A percentile compares a stretch with the other conserved stretches of the same genome.
Conservation (phyloP, 2,797 vertebrate genomes). For the Micromesistius poutassou region DNA sequence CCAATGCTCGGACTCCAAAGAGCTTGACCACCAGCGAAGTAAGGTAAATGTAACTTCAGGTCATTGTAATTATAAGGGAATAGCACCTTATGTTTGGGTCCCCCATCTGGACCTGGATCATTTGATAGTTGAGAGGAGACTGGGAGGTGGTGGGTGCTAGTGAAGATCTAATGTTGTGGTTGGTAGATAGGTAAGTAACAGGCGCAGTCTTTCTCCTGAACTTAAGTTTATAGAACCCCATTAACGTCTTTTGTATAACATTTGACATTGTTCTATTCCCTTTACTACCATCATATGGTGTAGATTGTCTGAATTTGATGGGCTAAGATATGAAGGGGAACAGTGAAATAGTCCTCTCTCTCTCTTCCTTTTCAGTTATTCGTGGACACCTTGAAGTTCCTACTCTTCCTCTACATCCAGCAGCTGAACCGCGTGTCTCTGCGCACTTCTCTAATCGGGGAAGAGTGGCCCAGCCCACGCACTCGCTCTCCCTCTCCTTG, state of each 20-base stretch:
- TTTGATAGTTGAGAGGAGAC: background rate
- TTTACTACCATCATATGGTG: background rate
- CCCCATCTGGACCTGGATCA: background rate
- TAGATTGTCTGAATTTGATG: background rate
- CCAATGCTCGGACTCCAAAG: conserved; percentile 76
- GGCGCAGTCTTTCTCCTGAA: no score
- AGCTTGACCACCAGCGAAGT: conserved; percentile 82
- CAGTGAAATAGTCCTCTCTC: background rate
- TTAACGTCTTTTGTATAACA: background rate
- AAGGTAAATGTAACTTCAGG: conserved; percentile 70
- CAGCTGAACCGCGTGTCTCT: conserved; percentile 90
- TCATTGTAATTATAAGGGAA: no score
- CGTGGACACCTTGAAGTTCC: conserved; percentile 91
- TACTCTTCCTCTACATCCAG: conserved; percentile 92
- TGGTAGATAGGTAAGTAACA: background rate
- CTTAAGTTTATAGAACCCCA: no score
- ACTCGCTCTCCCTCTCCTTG: conserved; percentile 72
- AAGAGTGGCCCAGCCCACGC: conserved; percentile 90
- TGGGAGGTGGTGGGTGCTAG: background rate
- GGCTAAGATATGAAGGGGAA: background rate
- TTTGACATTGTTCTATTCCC: no score
- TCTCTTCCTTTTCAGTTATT: conserved; percentile 74
- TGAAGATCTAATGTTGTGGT: background rate
- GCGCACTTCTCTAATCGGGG: conserved; percentile 86
- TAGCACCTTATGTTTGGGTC: background rate